Evolutionary conservation across 1,140 invertebrate species (phyloP), one percentile per base, ranked within the genome.

Genomic region (Apis dorsata): DNA sequence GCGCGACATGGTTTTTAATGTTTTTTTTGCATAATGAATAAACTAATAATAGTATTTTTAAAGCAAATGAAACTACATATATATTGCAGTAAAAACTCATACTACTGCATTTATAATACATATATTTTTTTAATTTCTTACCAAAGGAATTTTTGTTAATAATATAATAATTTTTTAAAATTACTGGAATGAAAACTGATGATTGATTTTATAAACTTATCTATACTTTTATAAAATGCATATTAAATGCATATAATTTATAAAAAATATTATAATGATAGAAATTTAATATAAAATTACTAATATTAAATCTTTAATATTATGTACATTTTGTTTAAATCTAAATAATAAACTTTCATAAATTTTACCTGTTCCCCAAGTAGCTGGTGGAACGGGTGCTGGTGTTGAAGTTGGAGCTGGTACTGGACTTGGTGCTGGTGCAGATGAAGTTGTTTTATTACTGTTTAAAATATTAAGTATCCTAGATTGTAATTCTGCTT

Each of bases 381-480:
- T 91, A 44, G 91, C 80, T 77, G 90, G 85, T 34, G 91, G 85
- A 19, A 87, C 85, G 49, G 90, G 89, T 10, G 77, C 84, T 57
- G 93, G 91, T 10, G 92, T 89, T 80, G 93, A 91, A 92, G 78
- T 94, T 85, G 91, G 92, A 88, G 90, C 90, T 70, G 90, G 89
- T n/a, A 90, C 88, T 21, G 91, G 89, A 68, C 88, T 89, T n/a
- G 92, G 90, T 1, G 86, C 87, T 44, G 87, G 83, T 21, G 68
- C 84, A 0, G 88, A 59, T 15, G 87, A 68, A 86, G 70, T 89
- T 21, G 91, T 84, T 87, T 94, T 91, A 88, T 93, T 93, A 80
- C 92, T 96, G 88, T 97, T 97, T 81, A 98, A 91, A 73, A 98
- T 98, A 92, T 95, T 98, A 55, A 98, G 93, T 79, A 98, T 98